Evolutionary conservation across 2,113 vertebrate species (phyloP).

Genomic region (Phrynocephalus versicolor): DNA sequence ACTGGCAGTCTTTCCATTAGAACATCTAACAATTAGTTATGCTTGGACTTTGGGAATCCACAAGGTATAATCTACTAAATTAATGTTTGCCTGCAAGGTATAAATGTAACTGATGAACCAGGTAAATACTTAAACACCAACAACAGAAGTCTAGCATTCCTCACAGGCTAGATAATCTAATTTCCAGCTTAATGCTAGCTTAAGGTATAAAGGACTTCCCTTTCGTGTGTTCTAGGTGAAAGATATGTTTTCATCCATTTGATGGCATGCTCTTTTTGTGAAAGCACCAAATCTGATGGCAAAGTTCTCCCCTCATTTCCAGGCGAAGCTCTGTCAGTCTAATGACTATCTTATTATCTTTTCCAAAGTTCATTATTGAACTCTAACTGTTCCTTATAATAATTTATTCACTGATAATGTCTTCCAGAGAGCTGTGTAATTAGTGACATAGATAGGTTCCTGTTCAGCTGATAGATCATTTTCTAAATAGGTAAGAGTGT

Average conservation of each 20-base stretch:
- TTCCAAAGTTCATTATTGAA: constrained; percentile 51
- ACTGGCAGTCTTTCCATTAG: too few species aligned
- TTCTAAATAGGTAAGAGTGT: accelerated
- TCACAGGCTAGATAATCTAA: neutral
- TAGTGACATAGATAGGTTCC: constrained; percentile 55
- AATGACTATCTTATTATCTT: constrained; percentile 43
- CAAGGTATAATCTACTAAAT: too few species aligned
- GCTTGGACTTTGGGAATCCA: too few species aligned
- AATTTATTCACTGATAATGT: constrained; percentile 51
- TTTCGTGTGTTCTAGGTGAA: neutral
- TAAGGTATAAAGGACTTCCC: accelerated
- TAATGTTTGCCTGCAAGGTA: too few species aligned
- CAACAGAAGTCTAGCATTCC: neutral
- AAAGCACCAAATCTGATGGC: neutral
- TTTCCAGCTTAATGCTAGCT: accelerated
- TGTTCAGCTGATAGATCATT: constrained; percentile 6
- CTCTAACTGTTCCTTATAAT: constrained; percentile 54
- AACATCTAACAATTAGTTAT: too few species aligned
- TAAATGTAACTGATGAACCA: too few species aligned
- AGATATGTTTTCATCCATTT: neutral
- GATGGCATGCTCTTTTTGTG: neutral
- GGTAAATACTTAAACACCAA: neutral
- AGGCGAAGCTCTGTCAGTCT: constrained; percentile 35
- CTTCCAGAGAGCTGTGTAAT: constrained; percentile 53
- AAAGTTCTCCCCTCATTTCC: constrained; percentile 43